These are phyloP conservation scores for Bedellia somnulentella DNA, from an alignment of 2,888 invertebrate species.

Conservation along the genomic window DNA sequence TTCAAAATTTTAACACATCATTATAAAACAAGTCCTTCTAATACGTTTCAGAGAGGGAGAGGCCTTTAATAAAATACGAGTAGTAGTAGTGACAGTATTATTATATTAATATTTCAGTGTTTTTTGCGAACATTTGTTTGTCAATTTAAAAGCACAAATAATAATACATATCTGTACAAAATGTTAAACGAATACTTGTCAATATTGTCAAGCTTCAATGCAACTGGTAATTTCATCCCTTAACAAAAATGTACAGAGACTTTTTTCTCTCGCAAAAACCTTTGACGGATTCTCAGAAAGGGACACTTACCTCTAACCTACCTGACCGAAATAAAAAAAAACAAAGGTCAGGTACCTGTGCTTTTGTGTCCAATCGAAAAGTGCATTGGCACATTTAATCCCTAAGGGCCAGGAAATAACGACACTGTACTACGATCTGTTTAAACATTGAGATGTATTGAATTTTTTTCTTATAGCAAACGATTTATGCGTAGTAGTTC, in stretches of 20 bases:
- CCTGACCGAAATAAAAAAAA: slow-evolving; percentile 28
- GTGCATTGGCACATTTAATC: slow-evolving; percentile 17
- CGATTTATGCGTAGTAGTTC: slow-evolving; percentile 2
- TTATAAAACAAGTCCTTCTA: too few relatives aligned
- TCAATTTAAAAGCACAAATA: too few relatives aligned
- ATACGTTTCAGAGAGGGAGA: too few relatives aligned
- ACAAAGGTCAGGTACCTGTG: slow-evolving; percentile 24
- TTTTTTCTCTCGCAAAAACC: slow-evolving; percentile 13
- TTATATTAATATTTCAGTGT: too few relatives aligned
- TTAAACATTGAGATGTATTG: neutral
- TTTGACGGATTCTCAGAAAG: slow-evolving; percentile 23
- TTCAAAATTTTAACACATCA: too few relatives aligned
- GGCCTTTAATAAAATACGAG: too few relatives aligned
- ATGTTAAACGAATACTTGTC: too few relatives aligned
- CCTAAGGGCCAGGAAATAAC: slow-evolving; percentile 35
- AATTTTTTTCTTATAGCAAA: neutral
- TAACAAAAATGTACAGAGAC: slow-evolving; percentile 2
- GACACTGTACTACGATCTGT: slow-evolving; percentile 34
- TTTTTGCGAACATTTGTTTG: too few relatives aligned
- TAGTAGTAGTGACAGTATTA: too few relatives aligned
- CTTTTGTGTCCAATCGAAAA: slow-evolving; percentile 19
- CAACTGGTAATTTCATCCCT: slow-evolving; percentile 4
- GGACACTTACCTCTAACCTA: slow-evolving; percentile 19
- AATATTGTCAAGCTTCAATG: too few relatives aligned
- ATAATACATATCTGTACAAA: too few relatives aligned